Percentiles rank a stretch among this genome's conserved stretches.
phyloP scores from a whole-genome alignment of 2,888 invertebrate species.

The Euphydryas editha region DNA sequence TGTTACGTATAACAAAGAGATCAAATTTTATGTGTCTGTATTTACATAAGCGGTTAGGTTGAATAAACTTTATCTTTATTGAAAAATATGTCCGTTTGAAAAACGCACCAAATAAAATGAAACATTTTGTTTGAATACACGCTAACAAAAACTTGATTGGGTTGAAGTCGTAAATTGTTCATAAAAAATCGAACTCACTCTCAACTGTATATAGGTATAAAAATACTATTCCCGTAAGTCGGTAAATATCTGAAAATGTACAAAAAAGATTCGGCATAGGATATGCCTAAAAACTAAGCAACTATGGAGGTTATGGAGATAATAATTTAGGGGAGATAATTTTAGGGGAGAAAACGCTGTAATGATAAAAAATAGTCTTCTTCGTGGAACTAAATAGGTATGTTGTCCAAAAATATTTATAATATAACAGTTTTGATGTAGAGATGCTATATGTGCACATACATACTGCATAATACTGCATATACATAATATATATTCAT shows the following conservation, averaged over 20 bases:
- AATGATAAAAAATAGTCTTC: too few species aligned
- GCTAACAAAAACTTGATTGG: slow-evolving; percentile 24
- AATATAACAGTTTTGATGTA: too few species aligned
- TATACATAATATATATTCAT: too few species aligned
- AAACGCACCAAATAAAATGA: slow-evolving; percentile 20
- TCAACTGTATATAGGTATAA: neutral
- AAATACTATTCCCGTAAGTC: neutral
- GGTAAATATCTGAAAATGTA: neutral
- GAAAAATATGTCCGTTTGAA: slow-evolving; percentile 17
- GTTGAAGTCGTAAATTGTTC: slow-evolving; percentile 12
- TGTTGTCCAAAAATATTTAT: too few species aligned
- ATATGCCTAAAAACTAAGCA: too few species aligned
- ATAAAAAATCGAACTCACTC: neutral
- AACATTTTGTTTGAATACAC: slow-evolving; percentile 15
- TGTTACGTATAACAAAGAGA: neutral
- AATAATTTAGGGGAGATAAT: too few species aligned
- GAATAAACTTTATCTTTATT: slow-evolving; percentile 27
- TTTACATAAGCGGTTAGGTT: slow-evolving; percentile 30
- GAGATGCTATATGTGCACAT: too few species aligned
- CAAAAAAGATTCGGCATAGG: too few species aligned
- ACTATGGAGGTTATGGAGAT: too few species aligned
- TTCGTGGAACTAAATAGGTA: too few species aligned
- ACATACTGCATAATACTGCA: too few species aligned
- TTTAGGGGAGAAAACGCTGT: too few species aligned
- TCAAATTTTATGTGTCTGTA: neutral